Evolutionary conservation across 2,888 invertebrate species (phyloP).

Genomic region (Thecocarcelia acutangulata): DNA sequence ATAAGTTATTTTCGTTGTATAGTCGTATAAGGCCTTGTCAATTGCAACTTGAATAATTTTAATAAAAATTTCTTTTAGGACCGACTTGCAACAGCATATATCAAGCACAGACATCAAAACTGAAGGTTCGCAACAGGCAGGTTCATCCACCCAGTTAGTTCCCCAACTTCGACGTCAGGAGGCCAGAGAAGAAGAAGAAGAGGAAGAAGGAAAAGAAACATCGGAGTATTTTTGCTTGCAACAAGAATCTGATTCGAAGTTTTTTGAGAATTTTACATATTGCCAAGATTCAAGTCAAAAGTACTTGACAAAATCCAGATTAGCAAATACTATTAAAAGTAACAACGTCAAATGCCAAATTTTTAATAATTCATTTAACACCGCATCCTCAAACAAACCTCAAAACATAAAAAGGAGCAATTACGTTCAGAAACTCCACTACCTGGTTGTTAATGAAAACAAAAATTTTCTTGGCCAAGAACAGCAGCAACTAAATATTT

Average conservation of each 20-base stretch:
- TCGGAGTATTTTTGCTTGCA: background rate
- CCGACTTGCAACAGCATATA: conserved; percentile 19
- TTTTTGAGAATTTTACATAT: conserved; percentile 19
- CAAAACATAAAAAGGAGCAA: conserved; percentile 16
- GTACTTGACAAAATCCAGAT: background rate
- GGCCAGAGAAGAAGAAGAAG: background rate
- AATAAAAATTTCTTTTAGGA: conserved; percentile 15
- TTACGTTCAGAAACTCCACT: conserved; percentile 10
- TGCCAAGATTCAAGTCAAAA: conserved; percentile 3
- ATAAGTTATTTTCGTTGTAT: too few relatives aligned
- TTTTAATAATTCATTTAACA: conserved; percentile 27
- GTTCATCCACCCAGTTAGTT: background rate
- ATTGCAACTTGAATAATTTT: background rate
- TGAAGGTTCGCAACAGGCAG: background rate
- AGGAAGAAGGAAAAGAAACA: background rate
- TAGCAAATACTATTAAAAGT: conserved; percentile 20
- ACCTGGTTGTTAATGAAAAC: conserved; percentile 18
- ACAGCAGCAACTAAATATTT: conserved; percentile 1
- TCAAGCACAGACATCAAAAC: conserved; percentile 8
- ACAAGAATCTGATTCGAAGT: background rate
- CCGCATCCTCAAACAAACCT: background rate
- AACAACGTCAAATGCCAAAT: conserved; percentile 45
- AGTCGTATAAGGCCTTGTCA: too few relatives aligned
- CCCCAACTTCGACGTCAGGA: background rate
- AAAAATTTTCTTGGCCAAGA: conserved; percentile 16